These are phyloP conservation scores for Catocala nupta DNA, from an alignment of 2,888 invertebrate genomes.

Conservation along the genomic window DNA sequence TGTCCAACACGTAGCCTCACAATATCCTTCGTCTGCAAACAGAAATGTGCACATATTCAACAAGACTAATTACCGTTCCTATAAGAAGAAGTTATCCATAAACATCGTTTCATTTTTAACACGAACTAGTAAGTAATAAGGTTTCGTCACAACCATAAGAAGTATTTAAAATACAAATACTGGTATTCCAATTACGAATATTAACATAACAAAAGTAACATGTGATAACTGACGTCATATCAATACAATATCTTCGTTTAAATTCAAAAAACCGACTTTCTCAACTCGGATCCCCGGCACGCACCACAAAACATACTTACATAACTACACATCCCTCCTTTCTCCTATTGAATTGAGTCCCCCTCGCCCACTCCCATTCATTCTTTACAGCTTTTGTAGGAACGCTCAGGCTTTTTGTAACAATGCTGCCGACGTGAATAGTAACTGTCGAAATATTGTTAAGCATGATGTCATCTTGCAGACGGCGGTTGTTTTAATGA, in stretches of 20 bases:
- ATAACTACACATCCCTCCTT: conserved; percentile 79
- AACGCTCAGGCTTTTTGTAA: conserved; percentile 81
- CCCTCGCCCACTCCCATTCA: conserved; percentile 78
- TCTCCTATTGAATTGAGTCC: conserved; percentile 78
- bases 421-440: conserved; percentile 74
- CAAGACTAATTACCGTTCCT: too few species aligned
- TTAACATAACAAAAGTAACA: background rate
- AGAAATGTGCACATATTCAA: too few species aligned
- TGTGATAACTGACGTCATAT: conserved; percentile 12
- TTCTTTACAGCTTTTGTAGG: conserved; percentile 83
- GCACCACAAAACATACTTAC: conserved; percentile 81
- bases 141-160: too few species aligned
- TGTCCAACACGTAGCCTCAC: too few species aligned
- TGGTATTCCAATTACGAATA: too few species aligned
- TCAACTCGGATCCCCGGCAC: conserved; percentile 57
- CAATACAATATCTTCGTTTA: conserved; percentile 30
- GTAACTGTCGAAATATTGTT: conserved; percentile 83
- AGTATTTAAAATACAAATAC: too few species aligned
- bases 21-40: too few species aligned
- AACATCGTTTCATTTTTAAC: too few species aligned
- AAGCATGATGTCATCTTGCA: conserved; percentile 70
- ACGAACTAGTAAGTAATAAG: too few species aligned
- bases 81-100: too few species aligned
- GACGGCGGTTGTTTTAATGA: conserved; percentile 49
- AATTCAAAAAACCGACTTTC: conserved; percentile 48